Evolutionary conservation across 2,888 invertebrate genomes (phyloP).

Genomic region (Spilosoma lubricipeda): DNA sequence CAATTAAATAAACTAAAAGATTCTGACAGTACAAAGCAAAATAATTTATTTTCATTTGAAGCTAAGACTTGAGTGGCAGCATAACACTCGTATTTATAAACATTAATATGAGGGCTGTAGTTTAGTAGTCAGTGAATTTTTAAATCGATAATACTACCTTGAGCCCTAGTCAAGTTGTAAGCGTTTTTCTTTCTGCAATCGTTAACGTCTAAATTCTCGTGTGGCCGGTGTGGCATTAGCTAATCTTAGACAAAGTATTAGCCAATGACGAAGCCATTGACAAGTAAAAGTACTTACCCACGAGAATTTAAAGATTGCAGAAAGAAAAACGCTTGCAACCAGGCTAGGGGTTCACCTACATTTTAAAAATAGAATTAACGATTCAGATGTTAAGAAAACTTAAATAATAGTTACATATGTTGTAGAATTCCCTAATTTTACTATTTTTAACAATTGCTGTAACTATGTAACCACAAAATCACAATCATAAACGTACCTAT

Average conservation of each 20-base stretch:
- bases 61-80: background rate
- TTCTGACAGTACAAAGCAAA: background rate
- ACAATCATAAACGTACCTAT: background rate
- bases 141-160: background rate
- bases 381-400: background rate
- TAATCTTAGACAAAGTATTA: no score
- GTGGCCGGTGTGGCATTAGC: no score
- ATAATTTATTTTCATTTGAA: background rate
- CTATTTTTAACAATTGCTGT: background rate
- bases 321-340: no score
- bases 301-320: no score
- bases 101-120: background rate
- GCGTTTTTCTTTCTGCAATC: no score
- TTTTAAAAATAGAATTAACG: background rate
- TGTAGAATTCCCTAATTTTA: background rate
- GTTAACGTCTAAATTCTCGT: no score
- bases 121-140: background rate
- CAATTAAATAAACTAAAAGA: background rate
- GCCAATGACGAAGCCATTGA: no score
- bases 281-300: no score
- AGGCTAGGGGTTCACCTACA: no score
- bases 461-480: background rate
- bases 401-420: background rate
- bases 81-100: background rate
- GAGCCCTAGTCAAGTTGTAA: no score